These are phyloP conservation scores for Pteropus alecto DNA, from an alignment of 2,113 vertebrate species.

Conservation along the genomic window DNA sequence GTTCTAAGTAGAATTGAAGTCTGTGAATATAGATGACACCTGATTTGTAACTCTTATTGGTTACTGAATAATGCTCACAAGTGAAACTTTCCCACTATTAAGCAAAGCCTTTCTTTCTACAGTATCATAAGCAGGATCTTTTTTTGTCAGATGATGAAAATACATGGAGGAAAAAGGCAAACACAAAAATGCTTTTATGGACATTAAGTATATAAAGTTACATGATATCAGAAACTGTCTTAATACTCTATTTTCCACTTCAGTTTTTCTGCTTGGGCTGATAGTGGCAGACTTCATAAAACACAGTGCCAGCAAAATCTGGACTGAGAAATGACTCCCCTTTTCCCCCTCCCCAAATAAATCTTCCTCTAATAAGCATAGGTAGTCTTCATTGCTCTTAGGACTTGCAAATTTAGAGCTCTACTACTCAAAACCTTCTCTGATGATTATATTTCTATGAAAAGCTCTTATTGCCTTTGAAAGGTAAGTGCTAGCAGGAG, in stretches of 20 bases:
- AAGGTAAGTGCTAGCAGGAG: constrained; percentile 1
- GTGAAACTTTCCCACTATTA: background rate
- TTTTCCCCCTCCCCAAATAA: background rate
- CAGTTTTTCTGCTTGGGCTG: background rate
- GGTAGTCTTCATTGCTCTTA: background rate
- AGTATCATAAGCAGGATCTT: background rate
- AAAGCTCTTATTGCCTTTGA: background rate
- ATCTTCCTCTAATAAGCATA: background rate
- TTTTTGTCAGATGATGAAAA: constrained; percentile 12
- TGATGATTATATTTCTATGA: background rate
- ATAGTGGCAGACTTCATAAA: background rate
- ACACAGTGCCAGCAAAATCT: background rate
- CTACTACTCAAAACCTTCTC: background rate
- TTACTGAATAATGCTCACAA: background rate
- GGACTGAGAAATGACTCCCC: background rate
- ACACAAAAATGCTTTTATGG: background rate
- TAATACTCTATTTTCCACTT: background rate
- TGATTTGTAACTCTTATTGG: background rate
- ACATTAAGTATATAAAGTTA: background rate
- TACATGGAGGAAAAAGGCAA: background rate
- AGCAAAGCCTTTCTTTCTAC: background rate
- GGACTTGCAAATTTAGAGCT: constrained; percentile 17
- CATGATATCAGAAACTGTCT: background rate
- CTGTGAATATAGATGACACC: background rate
- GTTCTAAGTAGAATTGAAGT: background rate